These are phyloP conservation scores for Conger conger DNA, from an alignment of 2,113 vertebrate genomes.

Conservation along the genomic window DNA sequence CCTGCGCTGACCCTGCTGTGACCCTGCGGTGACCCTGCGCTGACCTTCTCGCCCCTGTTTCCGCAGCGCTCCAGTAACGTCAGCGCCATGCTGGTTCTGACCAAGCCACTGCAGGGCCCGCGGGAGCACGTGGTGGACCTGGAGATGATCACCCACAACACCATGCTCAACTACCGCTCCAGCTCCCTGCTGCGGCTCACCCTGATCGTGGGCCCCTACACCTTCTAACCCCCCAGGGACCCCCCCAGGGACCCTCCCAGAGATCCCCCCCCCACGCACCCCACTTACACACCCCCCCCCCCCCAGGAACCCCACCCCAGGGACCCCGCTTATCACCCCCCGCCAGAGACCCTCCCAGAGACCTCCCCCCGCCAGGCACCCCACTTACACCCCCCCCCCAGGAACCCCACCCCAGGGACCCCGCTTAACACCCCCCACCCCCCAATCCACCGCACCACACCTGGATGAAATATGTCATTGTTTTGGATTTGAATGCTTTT, in stretches of 20 bases:
- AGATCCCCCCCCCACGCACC: conserved; percentile 32
- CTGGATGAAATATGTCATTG: no score
- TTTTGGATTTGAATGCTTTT: no score
- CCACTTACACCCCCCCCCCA: no score
- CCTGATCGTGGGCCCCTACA: conserved; percentile 90
- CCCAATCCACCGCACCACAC: no score
- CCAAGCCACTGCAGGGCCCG: conserved; percentile 87
- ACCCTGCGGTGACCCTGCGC: conserved; percentile 5
- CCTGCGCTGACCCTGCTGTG: no score
- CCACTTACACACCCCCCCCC: no score
- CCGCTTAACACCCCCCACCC: no score
- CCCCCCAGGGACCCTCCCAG: conserved; percentile 42
- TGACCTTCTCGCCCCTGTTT: neutral
- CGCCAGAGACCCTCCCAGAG: no score
- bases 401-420: no score
- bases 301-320: no score
- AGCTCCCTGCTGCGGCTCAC: conserved; percentile 93
- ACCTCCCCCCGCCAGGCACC: no score
- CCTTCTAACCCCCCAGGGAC: conserved; percentile 67
- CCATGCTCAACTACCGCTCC: conserved; percentile 84
- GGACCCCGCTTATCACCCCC: no score
- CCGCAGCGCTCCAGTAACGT: conserved; percentile 88
- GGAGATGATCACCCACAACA: conserved; percentile 95
- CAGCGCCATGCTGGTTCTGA: conserved; percentile 92
- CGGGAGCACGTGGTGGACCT: conserved; percentile 90